Conservation (phyloP, 2,797 vertebrate genomes). For the Sebastes oblongus region DNA sequence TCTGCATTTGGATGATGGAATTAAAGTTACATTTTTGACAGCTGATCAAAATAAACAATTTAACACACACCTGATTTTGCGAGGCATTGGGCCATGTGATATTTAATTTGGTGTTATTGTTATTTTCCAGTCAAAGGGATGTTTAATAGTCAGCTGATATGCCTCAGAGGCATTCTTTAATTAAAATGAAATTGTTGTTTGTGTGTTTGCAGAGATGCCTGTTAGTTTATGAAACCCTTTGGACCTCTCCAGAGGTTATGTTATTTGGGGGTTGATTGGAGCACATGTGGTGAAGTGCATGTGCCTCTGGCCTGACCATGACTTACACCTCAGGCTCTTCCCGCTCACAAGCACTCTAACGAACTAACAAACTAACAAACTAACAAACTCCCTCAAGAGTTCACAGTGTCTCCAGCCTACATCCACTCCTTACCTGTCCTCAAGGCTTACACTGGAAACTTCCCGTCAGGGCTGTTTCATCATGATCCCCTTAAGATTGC, state of each 20-base stretch:
- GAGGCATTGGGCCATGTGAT: constrained; percentile 33
- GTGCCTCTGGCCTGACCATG: constrained; percentile 26
- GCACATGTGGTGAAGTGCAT: constrained; percentile 24
- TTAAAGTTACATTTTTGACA: constrained; percentile 44
- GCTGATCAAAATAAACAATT: constrained; percentile 59
- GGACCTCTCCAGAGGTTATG: constrained; percentile 1
- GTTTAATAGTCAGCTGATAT: constrained; percentile 37
- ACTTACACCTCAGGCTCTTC: constrained; percentile 16
- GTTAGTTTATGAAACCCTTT: constrained; percentile 39
- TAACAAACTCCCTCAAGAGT: constrained; percentile 34
- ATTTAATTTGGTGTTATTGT: constrained; percentile 72
- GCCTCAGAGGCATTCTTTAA: constrained; percentile 54
- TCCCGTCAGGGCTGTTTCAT: constrained; percentile 48
- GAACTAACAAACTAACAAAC: constrained; percentile 18
- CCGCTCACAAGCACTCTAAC: constrained; percentile 1
- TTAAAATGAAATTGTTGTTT: constrained; percentile 65
- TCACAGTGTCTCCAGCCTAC: neutral
- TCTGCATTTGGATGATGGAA: constrained; percentile 7
- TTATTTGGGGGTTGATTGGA: constrained; percentile 38
- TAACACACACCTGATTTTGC: constrained; percentile 34
- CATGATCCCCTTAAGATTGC: constrained; percentile 16
- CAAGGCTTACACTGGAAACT: constrained; percentile 21
- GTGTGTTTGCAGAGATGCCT: constrained; percentile 33
- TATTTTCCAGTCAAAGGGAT: constrained; percentile 49
- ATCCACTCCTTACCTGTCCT: neutral